phyloP scores from a whole-genome alignment of 2,888 invertebrate species.

The Lissocephala sabroskyi region DNA sequence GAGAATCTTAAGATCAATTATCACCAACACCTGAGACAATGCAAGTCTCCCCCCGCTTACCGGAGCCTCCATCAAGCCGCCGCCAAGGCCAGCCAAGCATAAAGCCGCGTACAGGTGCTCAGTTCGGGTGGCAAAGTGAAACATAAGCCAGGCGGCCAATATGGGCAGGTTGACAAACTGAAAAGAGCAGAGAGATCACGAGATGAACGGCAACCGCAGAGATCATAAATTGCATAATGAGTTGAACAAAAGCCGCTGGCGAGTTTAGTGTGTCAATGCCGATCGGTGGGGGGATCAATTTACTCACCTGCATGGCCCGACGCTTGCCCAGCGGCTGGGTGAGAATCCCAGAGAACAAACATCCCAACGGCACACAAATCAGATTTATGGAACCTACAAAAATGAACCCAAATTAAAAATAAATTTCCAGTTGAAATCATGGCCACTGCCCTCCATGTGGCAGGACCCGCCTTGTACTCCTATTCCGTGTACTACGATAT shows the following conservation, averaged over 20 bases:
- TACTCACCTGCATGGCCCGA: conserved; percentile 80
- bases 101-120: conserved; percentile 81
- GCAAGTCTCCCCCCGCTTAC: too few species aligned
- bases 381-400: conserved; percentile 83
- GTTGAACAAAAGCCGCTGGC: conserved; percentile 4
- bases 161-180: conserved; percentile 81
- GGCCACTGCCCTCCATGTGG: too few species aligned
- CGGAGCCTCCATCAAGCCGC: conserved; percentile 86
- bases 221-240: neutral
- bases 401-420: neutral
- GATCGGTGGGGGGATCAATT: too few species aligned
- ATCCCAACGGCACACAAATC: conserved; percentile 86
- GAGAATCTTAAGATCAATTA: too few species aligned
- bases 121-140: conserved; percentile 78
- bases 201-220: neutral
- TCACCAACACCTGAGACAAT: too few species aligned
- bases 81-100: conserved; percentile 81
- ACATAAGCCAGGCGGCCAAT: conserved; percentile 82
- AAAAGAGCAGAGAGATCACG: conserved; percentile 11
- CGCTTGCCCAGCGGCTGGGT: conserved; percentile 83
- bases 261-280: conserved; percentile 41
- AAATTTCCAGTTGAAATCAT: neutral
- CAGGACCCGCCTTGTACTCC: too few species aligned
- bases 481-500: too few species aligned
- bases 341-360: conserved; percentile 81